A percentile compares a stretch with the other conserved stretches of the same genome.
Conservation (phyloP, 2,113 vertebrate species). For the Passer domesticus region DNA sequence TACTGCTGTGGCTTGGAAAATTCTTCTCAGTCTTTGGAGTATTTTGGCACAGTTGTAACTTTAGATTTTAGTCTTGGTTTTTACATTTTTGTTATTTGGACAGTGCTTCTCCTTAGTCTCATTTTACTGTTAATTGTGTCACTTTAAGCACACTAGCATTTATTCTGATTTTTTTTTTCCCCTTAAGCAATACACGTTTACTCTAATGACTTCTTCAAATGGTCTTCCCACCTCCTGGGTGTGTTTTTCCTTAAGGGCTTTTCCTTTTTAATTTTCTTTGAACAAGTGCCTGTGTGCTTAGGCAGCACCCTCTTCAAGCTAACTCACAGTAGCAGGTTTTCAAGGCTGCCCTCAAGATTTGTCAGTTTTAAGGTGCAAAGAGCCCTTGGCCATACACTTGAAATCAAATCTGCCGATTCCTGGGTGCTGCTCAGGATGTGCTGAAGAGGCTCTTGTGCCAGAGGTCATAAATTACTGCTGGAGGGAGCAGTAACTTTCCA, state of each 20-base stretch:
- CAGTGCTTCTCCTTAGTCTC: neutral
- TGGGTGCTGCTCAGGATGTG: neutral
- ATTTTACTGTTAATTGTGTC: neutral
- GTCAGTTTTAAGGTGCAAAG: neutral
- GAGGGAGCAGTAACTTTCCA: neutral
- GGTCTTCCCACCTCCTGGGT: neutral
- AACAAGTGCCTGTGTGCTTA: neutral
- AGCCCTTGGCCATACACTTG: neutral
- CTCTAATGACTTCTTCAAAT: slow-evolving; percentile 2
- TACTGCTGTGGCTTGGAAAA: neutral
- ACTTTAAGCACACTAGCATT: neutral
- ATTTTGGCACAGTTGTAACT: neutral
- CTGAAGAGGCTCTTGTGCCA: neutral
- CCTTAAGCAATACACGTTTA: neutral
- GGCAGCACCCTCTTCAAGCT: neutral
- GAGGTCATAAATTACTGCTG: neutral
- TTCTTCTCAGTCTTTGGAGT: neutral
- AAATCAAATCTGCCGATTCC: neutral
- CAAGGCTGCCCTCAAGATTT: neutral
- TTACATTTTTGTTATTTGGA: neutral
- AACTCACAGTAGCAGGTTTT: neutral
- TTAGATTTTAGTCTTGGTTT: neutral
- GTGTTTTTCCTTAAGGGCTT: slow-evolving; percentile 5
- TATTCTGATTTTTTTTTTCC: neutral
- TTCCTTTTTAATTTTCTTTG: slow-evolving; percentile 1